Evolutionary conservation across 2,113 vertebrate genomes (phyloP).

Genomic region (Crotalus viridis): DNA sequence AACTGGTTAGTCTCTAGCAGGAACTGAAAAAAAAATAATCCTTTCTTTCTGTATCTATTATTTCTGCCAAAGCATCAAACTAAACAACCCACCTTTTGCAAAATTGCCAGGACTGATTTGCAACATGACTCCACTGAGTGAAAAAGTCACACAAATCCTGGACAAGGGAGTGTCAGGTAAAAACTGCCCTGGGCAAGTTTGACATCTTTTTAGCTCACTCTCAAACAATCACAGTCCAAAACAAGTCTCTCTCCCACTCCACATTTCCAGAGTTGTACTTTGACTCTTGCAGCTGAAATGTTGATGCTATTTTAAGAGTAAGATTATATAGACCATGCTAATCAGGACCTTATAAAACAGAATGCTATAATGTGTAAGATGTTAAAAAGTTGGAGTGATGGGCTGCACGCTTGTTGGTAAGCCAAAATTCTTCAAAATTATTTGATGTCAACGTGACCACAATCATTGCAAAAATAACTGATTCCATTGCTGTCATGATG

Average conservation of each 20-base stretch:
- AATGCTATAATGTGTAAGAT: neutral
- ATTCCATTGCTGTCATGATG: neutral
- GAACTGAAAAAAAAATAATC: slow-evolving; percentile 47
- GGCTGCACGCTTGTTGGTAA: neutral
- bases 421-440: neutral
- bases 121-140: slow-evolving; percentile 35
- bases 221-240: neutral
- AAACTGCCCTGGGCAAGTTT: neutral
- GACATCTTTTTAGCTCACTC: slow-evolving; percentile 6
- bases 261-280: neutral
- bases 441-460: neutral
- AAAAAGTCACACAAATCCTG: neutral
- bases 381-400: neutral
- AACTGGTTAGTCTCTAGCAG: slow-evolving; percentile 34
- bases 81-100: slow-evolving; percentile 33
- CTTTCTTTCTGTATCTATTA: slow-evolving; percentile 35
- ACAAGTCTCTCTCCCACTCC: neutral
- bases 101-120: slow-evolving; percentile 30
- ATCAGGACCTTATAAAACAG: neutral
- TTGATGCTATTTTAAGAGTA: neutral
- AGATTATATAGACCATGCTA: neutral
- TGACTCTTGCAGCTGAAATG: neutral
- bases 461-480: neutral
- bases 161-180: neutral
- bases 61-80: slow-evolving; percentile 42